Conservation (phyloP, 2,797 vertebrate genomes). For the Lacerta bilineata region DNA sequence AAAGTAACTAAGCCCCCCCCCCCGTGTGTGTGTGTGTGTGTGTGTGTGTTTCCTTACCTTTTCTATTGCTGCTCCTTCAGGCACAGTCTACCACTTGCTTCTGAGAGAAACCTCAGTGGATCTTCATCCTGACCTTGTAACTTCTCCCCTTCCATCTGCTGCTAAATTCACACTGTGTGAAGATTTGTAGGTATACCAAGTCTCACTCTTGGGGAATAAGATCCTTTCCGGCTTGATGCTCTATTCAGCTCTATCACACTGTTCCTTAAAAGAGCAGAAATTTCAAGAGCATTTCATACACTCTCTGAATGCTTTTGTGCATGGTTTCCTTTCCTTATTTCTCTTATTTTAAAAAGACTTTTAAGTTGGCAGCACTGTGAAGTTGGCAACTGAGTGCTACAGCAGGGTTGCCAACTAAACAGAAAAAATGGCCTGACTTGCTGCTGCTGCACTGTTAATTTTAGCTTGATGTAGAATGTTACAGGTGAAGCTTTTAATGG, state of each 20-base stretch:
- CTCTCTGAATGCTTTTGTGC: conserved; percentile 45
- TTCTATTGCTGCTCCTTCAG: fast-evolving
- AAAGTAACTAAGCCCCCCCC: too few species aligned
- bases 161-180: conserved; percentile 57
- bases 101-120: conserved; percentile 37
- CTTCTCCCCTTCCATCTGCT: conserved; percentile 46
- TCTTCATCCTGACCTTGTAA: conserved; percentile 38
- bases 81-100: conserved; percentile 23
- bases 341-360: neutral
- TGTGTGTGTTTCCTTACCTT: neutral
- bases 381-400: conserved; percentile 40
- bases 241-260: conserved; percentile 57
- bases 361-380: conserved; percentile 33
- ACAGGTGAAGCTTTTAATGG: neutral
- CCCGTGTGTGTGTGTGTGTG: too few species aligned
- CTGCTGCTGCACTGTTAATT: neutral
- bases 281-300: conserved; percentile 67
- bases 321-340: conserved; percentile 47
- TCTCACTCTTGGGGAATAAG: conserved; percentile 49
- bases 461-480: neutral
- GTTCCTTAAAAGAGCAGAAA: conserved; percentile 50
- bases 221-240: conserved; percentile 57
- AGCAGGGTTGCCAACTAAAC: conserved; percentile 21
- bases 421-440: neutral
- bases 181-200: conserved; percentile 60